Base-by-base conservation (phyloP, 2,888 invertebrate genomes). In the Labia minor region DNA sequence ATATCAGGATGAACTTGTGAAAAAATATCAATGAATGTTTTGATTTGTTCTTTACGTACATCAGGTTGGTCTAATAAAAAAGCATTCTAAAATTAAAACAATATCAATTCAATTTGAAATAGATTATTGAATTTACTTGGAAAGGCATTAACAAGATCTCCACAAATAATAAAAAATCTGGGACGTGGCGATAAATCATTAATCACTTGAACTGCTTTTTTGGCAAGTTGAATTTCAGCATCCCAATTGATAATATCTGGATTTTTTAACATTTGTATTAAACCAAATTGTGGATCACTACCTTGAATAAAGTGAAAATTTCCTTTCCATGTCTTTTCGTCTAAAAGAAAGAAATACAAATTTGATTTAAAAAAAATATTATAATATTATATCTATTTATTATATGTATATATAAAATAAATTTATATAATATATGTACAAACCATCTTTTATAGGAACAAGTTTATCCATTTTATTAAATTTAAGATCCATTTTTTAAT, bases 221-320 rank as follows among this genome's bases (percentile, higher is more conserved):
- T 71, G 0, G 77, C 73, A 33, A 80, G 72, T 18, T 70, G 69
- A 11, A 79, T 76, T 72, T 81, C 81, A 70, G 76, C 72, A 33
- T 77, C 75, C 80, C 81, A 81, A 1, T 72, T 72, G 14, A 73
- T 73, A 20, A 66, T 63, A n/a, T 71, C 70, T 14, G 71, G 67
- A 21, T 72, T 72, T 37, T 76, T 73, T 64, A 75, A 71, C 2
- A 74, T 64, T 37, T 75, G 77, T 65, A 79, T 80, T 72, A 81
- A 74, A 11, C 81, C 81, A 67, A 79, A 75, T 70, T 82, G 81
- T n/a, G 77, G 74, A 70, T 81, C 81, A 0, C 81, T 80, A 1
- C 76, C 79, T 71, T 80, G 79, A 21, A 81, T 74, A 71, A 81
- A 81, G 68, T 71, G 75, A 69, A 80, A 81, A 10, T 78, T 75